Evolutionary conservation across 1,140 invertebrate species (phyloP).

Genomic region (Camponotus pennsylvanicus): DNA sequence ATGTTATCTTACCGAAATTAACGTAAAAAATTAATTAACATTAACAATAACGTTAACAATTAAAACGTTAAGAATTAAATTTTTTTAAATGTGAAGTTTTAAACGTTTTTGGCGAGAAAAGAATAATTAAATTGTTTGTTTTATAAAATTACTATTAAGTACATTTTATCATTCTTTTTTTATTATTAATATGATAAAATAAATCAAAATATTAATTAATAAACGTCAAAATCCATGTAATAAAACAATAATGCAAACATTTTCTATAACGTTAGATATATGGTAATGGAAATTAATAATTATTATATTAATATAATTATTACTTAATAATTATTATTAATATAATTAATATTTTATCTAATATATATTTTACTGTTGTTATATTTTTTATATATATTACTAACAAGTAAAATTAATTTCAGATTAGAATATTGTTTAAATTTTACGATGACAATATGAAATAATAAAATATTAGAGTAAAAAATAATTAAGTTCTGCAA

Average conservation of each 20-base stretch:
- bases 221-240: not conserved
- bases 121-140: not conserved
- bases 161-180: not conserved
- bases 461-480: not conserved
- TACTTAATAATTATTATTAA: no score
- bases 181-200: not conserved
- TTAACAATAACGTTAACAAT: no score
- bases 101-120: not conserved
- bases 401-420: slow-evolving; percentile 11
- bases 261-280: not conserved
- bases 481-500: not conserved
- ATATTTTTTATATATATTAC: not conserved
- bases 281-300: not conserved
- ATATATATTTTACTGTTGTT: not conserved
- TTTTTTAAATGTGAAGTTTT: not conserved
- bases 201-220: not conserved
- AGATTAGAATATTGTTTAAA: slow-evolving; percentile 5
- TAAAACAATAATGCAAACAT: not conserved
- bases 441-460: not conserved
- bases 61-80: no score
- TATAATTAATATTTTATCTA: not conserved
- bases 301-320: no score
- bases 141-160: not conserved
- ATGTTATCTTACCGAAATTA: not conserved
- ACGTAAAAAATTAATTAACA: not conserved